Conservation (phyloP, 2,888 invertebrate species). For the Muschampia plurimacula region DNA sequence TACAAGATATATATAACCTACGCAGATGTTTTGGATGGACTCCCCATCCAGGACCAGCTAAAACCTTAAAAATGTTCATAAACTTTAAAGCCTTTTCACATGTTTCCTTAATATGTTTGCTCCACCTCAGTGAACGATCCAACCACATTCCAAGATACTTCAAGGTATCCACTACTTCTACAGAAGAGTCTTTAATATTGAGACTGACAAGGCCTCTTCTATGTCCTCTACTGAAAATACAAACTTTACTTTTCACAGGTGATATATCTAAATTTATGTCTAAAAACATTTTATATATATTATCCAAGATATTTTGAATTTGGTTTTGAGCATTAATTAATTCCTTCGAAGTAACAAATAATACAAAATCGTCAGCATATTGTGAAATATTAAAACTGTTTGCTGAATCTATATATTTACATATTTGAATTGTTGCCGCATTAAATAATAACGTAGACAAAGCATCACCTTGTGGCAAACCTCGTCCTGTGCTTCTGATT, state of each 20-base stretch:
- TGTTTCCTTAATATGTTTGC: not conserved
- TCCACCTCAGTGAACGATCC: not conserved
- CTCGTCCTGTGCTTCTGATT: conserved; percentile 1
- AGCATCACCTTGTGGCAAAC: conserved; percentile 11
- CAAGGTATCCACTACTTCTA: not conserved
- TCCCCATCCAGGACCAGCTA: too few species aligned
- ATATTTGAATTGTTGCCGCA: not conserved
- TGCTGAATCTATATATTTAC: not conserved
- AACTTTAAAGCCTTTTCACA: not conserved
- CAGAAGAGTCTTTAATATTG: not conserved
- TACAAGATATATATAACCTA: too few species aligned
- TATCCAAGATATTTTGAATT: not conserved
- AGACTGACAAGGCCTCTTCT: not conserved
- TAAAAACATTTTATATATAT: not conserved
- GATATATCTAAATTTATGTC: conserved; percentile 8
- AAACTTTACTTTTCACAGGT: not conserved
- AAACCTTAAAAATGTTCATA: not conserved
- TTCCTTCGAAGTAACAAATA: not conserved
- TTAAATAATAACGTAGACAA: conserved; percentile 2
- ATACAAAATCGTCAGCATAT: conserved; percentile 2
- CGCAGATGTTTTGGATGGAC: too few species aligned
- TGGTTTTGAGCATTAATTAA: not conserved
- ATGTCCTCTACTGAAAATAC: not conserved
- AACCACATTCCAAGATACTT: not conserved
- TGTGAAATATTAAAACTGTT: not conserved